Conservation (phyloP, 2,113 vertebrate species). For the Emydura subglobosa region DNA sequence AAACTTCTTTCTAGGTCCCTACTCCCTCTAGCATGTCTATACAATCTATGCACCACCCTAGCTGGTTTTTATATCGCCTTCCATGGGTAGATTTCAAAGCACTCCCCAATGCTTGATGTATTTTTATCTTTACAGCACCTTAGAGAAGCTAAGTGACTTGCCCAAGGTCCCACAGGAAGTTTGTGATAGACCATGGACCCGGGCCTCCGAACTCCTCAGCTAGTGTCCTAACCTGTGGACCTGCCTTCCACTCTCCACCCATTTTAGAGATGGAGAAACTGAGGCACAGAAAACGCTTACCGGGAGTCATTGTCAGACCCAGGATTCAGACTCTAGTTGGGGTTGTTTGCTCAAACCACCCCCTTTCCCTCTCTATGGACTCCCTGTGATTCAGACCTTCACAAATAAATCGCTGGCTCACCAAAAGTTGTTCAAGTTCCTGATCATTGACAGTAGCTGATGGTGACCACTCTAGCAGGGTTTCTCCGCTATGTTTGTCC, state of each 20-base stretch:
- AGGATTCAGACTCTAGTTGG: not conserved
- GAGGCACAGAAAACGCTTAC: not conserved
- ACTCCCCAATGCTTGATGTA: not conserved
- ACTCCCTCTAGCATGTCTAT: too few species aligned
- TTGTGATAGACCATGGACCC: not conserved
- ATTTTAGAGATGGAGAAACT: not conserved
- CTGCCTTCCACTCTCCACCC: not conserved
- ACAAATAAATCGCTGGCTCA: not conserved
- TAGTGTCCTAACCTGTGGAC: not conserved
- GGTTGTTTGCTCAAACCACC: not conserved
- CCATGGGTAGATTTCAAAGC: not conserved
- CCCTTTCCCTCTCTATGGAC: not conserved
- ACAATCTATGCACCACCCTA: too few species aligned
- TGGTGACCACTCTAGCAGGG: not conserved
- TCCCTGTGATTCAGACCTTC: not conserved
- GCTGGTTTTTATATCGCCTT: not conserved
- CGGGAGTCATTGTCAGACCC: not conserved
- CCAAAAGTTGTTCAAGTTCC: not conserved
- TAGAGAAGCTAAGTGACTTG: not conserved
- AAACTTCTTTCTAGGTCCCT: not conserved
- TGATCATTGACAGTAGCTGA: not conserved
- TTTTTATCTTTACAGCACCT: not conserved
- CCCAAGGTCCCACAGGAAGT: not conserved
- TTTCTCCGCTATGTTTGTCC: not conserved
- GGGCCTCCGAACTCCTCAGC: not conserved